Base-by-base conservation (phyloP, 2,888 invertebrate genomes). In the Eupithecia tripunctaria region DNA sequence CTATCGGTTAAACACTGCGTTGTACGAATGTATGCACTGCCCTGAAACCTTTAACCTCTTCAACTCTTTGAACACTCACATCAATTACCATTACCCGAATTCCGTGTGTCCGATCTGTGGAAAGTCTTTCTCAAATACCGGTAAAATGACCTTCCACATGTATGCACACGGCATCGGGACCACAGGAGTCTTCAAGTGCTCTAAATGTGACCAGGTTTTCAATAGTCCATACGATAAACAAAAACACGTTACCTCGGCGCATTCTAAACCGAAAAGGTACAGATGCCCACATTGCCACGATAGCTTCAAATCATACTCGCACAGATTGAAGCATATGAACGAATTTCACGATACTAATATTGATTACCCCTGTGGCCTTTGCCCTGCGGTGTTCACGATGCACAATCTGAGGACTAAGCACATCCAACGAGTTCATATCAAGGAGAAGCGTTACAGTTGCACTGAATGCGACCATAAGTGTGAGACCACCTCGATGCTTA, bases 81-180 rank as follows among this genome's bases (percentile, higher is more conserved):
- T 92, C 79, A 93, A 94, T 67, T 82, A 84, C 21, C 94, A 94
- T 51, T 91, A 89, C 76, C 93, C 90, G 0, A 91, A 91, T 67
- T 89, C 90, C 69, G 91, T 94, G 12, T 94, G 94, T 70, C 88
- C 86, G 43, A 85, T 88, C 67, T 94, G 94, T 73, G 93, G 93
- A 1, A 93, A 93, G 82, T 85, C 89, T 10, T 79, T 79, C 47
- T 78, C 77, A 0, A 73, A 76, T 64, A 73, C 51, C 59, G 67
- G 60, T 32, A 76, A 71, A 71, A 79, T 21, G 76, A 77, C 2
- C 75, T n/a, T 59, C 27, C 76, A 76, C 41, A 67, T 76, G 71
- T 41, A 69, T 38, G 73, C 76, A 8, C 76, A 76, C 51, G 76
- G 73, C 27, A 67, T 71, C 0, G 71, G 70, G 3, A n/a, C 25